Percentiles rank a stretch among this genome's conserved stretches.
Evolutionary conservation across 2,797 vertebrate species (phyloP).

Genomic region (Pyrrhura leucotis): DNA sequence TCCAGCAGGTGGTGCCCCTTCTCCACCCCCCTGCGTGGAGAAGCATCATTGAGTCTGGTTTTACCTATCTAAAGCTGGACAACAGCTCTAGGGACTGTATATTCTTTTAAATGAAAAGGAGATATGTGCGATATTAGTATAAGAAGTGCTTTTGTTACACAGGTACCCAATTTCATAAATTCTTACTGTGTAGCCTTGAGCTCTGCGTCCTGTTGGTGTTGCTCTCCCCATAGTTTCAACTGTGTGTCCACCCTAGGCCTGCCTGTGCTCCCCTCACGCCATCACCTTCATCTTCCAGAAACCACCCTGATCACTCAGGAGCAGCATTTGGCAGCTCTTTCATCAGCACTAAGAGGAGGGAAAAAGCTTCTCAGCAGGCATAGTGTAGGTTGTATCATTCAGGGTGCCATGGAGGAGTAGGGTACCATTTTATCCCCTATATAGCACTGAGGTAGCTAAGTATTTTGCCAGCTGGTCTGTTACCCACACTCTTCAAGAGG

Average conservation of each 20-base stretch:
- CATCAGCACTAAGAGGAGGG: background rate
- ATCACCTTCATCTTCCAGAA: background rate
- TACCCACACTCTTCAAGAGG: background rate
- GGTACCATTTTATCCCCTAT: rapidly evolving
- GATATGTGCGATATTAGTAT: background rate
- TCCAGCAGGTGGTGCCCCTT: background rate
- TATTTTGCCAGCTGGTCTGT: rapidly evolving
- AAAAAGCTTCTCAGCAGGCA: background rate
- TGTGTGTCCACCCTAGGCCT: background rate
- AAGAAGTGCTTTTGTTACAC: background rate
- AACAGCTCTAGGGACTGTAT: background rate
- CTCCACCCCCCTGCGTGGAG: background rate
- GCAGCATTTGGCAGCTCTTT: background rate
- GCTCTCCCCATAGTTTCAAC: background rate
- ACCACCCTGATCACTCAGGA: background rate
- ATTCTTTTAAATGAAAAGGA: background rate
- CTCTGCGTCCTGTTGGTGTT: rapidly evolving
- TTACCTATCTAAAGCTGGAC: background rate
- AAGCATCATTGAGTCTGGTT: background rate
- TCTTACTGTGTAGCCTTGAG: background rate
- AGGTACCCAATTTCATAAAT: background rate
- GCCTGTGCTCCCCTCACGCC: rapidly evolving
- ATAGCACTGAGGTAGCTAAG: background rate
- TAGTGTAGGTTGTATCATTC: background rate
- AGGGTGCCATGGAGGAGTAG: rapidly evolving